These are phyloP conservation scores for Ispidina lecontei DNA, from an alignment of 2,797 vertebrate species.

Conservation along the genomic window DNA sequence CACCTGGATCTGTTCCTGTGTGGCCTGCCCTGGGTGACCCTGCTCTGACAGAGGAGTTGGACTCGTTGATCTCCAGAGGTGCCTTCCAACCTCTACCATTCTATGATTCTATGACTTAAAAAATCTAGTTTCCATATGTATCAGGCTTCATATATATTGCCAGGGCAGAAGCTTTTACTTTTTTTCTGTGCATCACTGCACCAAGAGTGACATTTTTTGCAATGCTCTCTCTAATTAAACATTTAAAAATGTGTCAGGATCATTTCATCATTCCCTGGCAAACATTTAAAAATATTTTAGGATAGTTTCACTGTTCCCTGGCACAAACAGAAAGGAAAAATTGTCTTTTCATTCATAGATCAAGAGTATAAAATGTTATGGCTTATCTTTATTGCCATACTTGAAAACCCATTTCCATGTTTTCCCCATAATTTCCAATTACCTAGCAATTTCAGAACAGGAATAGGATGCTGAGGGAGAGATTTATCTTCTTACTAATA, in stretches of 20 bases:
- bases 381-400: background rate
- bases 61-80: too few species aligned
- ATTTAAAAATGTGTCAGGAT: background rate
- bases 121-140: background rate
- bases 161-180: background rate
- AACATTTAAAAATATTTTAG: background rate
- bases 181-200: background rate
- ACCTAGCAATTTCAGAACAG: background rate
- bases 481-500: background rate
- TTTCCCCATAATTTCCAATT: background rate
- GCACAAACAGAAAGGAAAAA: background rate
- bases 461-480: background rate
- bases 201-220: background rate
- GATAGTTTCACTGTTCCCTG: background rate
- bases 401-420: background rate
- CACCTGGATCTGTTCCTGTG: too few species aligned
- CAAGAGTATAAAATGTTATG: background rate
- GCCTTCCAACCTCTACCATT: too few species aligned
- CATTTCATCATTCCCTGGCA: background rate
- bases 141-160: background rate
- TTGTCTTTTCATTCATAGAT: background rate
- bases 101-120: background rate
- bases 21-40: too few species aligned
- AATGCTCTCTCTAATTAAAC: background rate
- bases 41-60: too few species aligned